phyloP scores from a whole-genome alignment of 2,797 vertebrate genomes.

The Hapalemur alaotrensis region DNA sequence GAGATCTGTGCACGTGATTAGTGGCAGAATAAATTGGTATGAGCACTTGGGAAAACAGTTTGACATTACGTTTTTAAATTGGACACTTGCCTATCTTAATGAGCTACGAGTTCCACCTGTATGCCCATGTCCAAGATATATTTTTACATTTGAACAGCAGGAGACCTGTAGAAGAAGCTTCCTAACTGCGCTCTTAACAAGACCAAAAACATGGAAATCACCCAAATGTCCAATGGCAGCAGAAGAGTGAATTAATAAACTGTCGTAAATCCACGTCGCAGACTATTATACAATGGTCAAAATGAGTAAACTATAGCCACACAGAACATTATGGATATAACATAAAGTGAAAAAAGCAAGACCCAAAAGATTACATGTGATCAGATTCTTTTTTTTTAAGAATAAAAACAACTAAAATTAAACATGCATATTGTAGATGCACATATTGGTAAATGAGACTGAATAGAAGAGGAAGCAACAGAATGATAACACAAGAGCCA shows the following conservation, averaged over 20 bases:
- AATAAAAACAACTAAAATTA: neutral
- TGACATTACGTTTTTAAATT: neutral
- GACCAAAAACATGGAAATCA: neutral
- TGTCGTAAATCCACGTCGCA: neutral
- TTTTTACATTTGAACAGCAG: neutral
- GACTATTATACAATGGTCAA: neutral
- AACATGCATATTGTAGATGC: neutral
- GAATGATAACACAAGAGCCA: neutral
- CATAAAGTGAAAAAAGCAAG: neutral
- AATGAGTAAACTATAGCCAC: neutral
- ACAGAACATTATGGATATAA: neutral
- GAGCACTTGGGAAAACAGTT: neutral
- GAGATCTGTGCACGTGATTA: neutral
- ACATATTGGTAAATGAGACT: neutral
- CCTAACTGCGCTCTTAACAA: neutral
- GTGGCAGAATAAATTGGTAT: neutral
- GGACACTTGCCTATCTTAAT: neutral
- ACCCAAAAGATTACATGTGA: neutral
- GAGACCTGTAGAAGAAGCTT: neutral
- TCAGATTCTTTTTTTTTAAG: neutral
- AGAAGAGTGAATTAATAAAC: neutral
- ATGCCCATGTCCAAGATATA: neutral
- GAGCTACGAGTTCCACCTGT: neutral
- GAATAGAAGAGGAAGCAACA: neutral
- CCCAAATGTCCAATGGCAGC: neutral